Percentiles rank a stretch among this genome's conserved stretches.
Conservation (phyloP, 2,888 invertebrate genomes). For the Coleophora deauratella region DNA sequence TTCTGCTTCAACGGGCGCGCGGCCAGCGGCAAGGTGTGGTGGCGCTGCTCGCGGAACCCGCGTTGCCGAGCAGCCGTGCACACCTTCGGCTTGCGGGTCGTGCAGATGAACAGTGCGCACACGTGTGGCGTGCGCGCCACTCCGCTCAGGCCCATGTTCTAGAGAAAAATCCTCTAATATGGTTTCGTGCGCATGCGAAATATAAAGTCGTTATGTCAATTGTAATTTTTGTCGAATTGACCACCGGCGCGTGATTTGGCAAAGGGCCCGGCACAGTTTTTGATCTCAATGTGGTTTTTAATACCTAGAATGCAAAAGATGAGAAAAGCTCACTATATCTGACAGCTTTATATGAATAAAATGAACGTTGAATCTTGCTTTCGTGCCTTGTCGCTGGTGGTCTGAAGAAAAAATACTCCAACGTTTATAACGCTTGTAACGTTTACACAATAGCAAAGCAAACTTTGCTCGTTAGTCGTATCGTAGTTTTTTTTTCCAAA, state of each 20-base stretch:
- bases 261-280: conserved; percentile 47
- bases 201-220: conserved; percentile 28
- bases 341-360: conserved; percentile 26
- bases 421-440: conserved; percentile 34
- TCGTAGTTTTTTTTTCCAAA: conserved; percentile 64
- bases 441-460: conserved; percentile 36
- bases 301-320: too few relatives aligned
- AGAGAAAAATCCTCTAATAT: conserved; percentile 11
- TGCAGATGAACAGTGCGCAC: conserved; percentile 68
- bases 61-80: conserved; percentile 66
- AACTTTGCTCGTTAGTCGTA: conserved; percentile 39
- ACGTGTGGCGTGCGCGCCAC: conserved; percentile 67
- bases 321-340: too few relatives aligned
- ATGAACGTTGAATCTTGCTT: conserved; percentile 51
- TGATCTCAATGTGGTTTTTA: conserved; percentile 35
- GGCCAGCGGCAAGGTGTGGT: conserved; percentile 68
- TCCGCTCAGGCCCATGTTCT: conserved; percentile 64
- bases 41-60: conserved; percentile 66
- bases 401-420: conserved; percentile 26
- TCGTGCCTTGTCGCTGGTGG: conserved; percentile 65
- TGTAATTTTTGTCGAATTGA: conserved; percentile 30
- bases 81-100: conserved; percentile 63
- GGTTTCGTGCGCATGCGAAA: too few relatives aligned
- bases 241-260: conserved; percentile 41
- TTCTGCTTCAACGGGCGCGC: conserved; percentile 68